Conservation (phyloP, 2,797 vertebrate genomes). For the Parauchenoglanis punctatus region DNA sequence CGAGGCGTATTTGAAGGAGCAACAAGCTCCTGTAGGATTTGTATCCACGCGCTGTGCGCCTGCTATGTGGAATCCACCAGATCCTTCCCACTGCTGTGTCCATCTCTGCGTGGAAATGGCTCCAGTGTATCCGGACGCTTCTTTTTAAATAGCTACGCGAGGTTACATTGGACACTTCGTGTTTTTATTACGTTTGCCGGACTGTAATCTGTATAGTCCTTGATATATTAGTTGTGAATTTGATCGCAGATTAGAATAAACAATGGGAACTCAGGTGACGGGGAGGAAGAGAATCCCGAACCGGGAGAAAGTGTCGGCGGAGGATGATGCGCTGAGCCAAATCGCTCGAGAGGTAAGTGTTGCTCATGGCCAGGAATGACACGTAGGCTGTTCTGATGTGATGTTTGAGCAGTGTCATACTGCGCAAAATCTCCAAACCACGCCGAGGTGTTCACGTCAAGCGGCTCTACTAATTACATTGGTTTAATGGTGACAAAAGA, state of each 20-base stretch:
- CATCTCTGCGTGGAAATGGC: slow-evolving; percentile 3
- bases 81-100: background rate
- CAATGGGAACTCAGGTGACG: slow-evolving; percentile 29
- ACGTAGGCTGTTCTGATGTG: background rate
- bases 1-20: background rate
- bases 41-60: background rate
- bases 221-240: background rate
- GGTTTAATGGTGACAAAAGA: background rate
- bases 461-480: background rate
- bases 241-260: background rate
- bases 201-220: background rate
- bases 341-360: slow-evolving; percentile 85
- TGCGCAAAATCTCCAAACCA: slow-evolving; percentile 49
- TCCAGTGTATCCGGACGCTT: slow-evolving; percentile 19
- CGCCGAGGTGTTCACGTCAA: background rate
- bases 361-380: background rate
- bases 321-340: slow-evolving; percentile 87
- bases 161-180: background rate
- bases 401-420: slow-evolving; percentile 24
- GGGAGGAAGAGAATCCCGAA: slow-evolving; percentile 38
- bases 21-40: slow-evolving; percentile 25
- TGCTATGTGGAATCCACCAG: slow-evolving; percentile 29
- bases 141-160: slow-evolving; percentile 6
- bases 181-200: background rate
- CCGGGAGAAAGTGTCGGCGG: slow-evolving; percentile 73